Percentiles rank a stretch among this genome's conserved stretches.
Evolutionary conservation across 2,797 vertebrate genomes (phyloP).

Genomic region (Enteromius viviparus): DNA sequence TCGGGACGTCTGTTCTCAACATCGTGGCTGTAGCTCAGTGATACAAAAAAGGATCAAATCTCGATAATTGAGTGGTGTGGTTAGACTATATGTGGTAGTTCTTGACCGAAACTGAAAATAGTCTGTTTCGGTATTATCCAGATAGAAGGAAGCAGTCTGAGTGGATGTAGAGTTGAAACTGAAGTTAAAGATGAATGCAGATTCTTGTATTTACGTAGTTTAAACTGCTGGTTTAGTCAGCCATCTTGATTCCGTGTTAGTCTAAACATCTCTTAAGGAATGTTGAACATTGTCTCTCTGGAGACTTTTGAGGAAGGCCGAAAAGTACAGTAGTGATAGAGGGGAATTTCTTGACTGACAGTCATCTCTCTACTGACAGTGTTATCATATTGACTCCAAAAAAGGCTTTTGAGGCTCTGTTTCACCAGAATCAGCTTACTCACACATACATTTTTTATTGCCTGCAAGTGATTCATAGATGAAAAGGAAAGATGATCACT

Average conservation of each 20-base stretch:
- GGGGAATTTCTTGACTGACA: constrained; percentile 25
- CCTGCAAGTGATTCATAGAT: constrained; percentile 74
- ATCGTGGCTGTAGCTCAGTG: not conserved
- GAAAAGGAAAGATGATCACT: constrained; percentile 70
- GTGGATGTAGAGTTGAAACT: not conserved
- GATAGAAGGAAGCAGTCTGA: not conserved
- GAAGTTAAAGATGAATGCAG: not conserved
- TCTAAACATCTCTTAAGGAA: constrained; percentile 5
- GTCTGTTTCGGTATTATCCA: not conserved
- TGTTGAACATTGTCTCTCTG: not conserved
- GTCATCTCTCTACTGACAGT: constrained; percentile 16
- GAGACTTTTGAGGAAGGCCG: constrained; percentile 12
- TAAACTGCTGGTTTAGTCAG: not conserved
- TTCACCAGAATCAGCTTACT: constrained; percentile 72
- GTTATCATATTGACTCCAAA: constrained; percentile 65
- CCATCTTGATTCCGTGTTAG: not conserved
- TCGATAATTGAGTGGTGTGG: not conserved
- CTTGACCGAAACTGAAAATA: not conserved
- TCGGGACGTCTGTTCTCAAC: constrained; percentile 12
- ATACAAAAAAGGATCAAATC: not conserved
- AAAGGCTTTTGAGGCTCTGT: constrained; percentile 63
- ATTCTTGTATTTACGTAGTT: not conserved
- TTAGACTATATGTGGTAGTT: constrained; percentile 8
- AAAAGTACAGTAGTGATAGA: constrained; percentile 15
- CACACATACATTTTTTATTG: constrained; percentile 73